Conservation (phyloP, 2,888 invertebrate species). For the Marasmarcha lunaedactyla region DNA sequence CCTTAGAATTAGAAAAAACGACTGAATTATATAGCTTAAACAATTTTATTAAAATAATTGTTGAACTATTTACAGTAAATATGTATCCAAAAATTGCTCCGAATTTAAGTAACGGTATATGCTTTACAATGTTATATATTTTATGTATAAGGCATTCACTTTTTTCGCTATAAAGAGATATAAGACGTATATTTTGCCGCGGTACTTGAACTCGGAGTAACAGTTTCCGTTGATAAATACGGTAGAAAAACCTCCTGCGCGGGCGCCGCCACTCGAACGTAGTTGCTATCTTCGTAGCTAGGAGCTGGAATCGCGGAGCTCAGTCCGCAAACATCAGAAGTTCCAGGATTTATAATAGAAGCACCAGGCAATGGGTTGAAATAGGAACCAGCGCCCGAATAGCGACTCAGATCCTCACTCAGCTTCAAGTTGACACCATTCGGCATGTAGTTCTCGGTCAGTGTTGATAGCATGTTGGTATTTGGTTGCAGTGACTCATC, state of each 20-base stretch:
- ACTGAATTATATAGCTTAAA: no score
- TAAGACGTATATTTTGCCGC: conserved; percentile 48
- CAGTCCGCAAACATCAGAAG: conserved; percentile 40
- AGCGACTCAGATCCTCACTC: conserved; percentile 45
- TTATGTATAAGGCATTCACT: no score
- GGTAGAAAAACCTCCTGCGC: conserved; percentile 35
- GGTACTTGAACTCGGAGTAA: conserved; percentile 7
- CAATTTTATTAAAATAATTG: no score
- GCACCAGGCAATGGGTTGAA: conserved; percentile 39
- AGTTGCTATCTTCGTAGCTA: conserved; percentile 41
- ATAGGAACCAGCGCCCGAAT: conserved; percentile 34
- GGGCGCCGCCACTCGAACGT: background rate
- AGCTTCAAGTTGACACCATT: conserved; percentile 52
- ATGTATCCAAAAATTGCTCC: no score
- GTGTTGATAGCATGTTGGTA: conserved; percentile 36
- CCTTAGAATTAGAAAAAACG: no score
- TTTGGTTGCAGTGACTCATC: conserved; percentile 58
- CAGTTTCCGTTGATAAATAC: background rate
- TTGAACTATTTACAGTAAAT: no score
- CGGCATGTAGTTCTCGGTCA: conserved; percentile 53
- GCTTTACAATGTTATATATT: no score
- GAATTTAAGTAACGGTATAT: no score
- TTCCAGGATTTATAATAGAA: conserved; percentile 37
- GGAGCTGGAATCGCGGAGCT: conserved; percentile 31
- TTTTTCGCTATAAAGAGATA: conserved; percentile 41